Evolutionary conservation across 2,888 invertebrate genomes (phyloP).

Genomic region (Oxyscelio sp.): DNA sequence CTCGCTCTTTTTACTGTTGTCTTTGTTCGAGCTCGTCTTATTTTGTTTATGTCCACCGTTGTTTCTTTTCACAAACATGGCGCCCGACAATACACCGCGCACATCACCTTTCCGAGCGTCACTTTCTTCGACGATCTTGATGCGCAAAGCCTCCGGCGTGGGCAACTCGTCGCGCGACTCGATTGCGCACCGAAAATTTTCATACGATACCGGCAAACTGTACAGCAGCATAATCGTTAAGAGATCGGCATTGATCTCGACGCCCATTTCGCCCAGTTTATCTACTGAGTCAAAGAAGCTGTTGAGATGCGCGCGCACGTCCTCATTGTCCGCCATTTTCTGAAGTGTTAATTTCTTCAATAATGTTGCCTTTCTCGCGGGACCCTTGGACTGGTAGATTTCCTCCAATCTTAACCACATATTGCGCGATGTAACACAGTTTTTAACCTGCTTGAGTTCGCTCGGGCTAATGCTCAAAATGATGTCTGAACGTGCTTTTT

Average conservation of each 20-base stretch:
- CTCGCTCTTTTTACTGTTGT: background rate
- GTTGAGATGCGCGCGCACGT: constrained; percentile 55
- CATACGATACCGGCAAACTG: constrained; percentile 49
- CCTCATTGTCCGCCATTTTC: constrained; percentile 55
- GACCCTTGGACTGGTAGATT: no score
- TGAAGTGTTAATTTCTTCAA: constrained; percentile 61
- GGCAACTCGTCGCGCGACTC: no score
- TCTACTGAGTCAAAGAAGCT: constrained; percentile 62
- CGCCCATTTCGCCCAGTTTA: constrained; percentile 58
- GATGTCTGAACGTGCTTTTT: background rate
- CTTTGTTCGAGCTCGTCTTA: background rate
- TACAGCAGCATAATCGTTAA: constrained; percentile 51
- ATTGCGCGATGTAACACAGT: no score
- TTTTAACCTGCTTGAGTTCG: background rate
- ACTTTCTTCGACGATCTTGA: no score
- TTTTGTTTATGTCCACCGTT: no score
- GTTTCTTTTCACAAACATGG: no score
- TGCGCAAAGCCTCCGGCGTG: no score
- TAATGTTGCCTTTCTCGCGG: constrained; percentile 43
- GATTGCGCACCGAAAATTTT: constrained; percentile 32
- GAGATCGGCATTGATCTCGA: constrained; percentile 36
- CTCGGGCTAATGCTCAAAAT: background rate
- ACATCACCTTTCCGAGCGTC: constrained; percentile 1
- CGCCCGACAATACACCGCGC: background rate
- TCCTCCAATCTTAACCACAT: no score